Conservation (phyloP, 2,797 vertebrate species). For the Rhynchotus rufescens region DNA sequence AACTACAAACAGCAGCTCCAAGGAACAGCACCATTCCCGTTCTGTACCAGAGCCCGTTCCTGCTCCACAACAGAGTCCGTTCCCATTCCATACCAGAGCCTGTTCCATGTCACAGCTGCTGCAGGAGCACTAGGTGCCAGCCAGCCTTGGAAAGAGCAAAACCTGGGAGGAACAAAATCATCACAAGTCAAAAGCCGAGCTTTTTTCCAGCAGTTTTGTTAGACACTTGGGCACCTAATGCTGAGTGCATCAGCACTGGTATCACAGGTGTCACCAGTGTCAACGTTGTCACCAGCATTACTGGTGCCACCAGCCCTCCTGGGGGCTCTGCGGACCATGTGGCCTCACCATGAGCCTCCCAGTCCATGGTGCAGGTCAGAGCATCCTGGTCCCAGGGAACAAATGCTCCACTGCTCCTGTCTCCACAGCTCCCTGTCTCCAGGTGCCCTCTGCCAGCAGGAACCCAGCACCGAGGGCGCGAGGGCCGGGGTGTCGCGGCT, state of each 20-base stretch:
- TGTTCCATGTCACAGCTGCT: not conserved
- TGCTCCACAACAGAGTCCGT: rapidly evolving
- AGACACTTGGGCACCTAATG: not conserved
- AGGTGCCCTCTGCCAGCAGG: not conserved
- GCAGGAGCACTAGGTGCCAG: not conserved
- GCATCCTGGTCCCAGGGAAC: too few relatives aligned
- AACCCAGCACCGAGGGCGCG: not conserved
- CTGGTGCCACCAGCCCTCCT: too few relatives aligned
- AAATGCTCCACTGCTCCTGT: not conserved
- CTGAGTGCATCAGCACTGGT: not conserved
- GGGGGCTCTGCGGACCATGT: too few relatives aligned
- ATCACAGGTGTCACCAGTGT: too few relatives aligned
- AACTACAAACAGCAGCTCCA: not conserved
- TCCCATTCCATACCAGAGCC: not conserved
- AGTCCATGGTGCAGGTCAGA: too few relatives aligned
- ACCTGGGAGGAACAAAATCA: not conserved
- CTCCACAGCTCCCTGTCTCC: rapidly evolving
- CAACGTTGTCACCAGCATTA: too few relatives aligned
- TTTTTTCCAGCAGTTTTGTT: not conserved
- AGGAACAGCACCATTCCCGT: not conserved
- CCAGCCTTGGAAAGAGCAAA: not conserved
- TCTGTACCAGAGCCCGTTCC: not conserved
- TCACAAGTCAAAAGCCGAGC: not conserved
- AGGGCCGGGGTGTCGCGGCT: not conserved
- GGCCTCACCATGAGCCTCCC: too few relatives aligned